phyloP scores from a whole-genome alignment of 2,888 invertebrate genomes.

The Candidula unifasciata region DNA sequence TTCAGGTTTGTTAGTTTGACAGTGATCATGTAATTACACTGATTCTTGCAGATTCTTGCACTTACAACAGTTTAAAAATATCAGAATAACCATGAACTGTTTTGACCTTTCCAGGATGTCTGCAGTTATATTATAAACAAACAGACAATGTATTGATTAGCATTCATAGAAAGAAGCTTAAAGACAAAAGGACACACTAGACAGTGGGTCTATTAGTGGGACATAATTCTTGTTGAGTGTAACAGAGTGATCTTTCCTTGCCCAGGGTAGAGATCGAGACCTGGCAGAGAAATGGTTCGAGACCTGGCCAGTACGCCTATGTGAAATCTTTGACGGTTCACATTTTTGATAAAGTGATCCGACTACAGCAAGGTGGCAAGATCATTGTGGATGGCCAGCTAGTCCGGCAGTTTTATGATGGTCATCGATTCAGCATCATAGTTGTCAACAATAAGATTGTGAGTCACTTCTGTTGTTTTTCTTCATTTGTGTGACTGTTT shows the following conservation, averaged over 20 bases:
- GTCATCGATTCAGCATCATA: slow-evolving; percentile 29
- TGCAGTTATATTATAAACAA: no score
- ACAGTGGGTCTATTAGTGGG: no score
- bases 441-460: slow-evolving; percentile 39
- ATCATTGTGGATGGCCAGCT: slow-evolving; percentile 34
- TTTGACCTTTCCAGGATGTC: no score
- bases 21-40: not conserved
- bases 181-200: no score
- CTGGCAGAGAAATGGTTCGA: slow-evolving; percentile 6
- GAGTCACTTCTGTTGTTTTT: slow-evolving; percentile 2
- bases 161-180: no score
- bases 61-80: not conserved
- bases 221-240: not conserved
- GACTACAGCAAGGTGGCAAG: slow-evolving; percentile 13
- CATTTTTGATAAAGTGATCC: slow-evolving; percentile 24
- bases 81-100: no score
- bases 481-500: no score
- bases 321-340: slow-evolving; percentile 28
- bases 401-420: slow-evolving; percentile 33
- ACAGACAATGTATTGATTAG: no score
- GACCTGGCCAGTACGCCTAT: slow-evolving; percentile 24
- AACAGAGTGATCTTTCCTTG: not conserved
- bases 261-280: slow-evolving; percentile 25
- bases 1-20: slow-evolving; percentile 26
- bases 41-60: not conserved